These are phyloP conservation scores for Ictalurus punctatus DNA, from an alignment of 2,113 vertebrate genomes.

Conservation along the genomic window DNA sequence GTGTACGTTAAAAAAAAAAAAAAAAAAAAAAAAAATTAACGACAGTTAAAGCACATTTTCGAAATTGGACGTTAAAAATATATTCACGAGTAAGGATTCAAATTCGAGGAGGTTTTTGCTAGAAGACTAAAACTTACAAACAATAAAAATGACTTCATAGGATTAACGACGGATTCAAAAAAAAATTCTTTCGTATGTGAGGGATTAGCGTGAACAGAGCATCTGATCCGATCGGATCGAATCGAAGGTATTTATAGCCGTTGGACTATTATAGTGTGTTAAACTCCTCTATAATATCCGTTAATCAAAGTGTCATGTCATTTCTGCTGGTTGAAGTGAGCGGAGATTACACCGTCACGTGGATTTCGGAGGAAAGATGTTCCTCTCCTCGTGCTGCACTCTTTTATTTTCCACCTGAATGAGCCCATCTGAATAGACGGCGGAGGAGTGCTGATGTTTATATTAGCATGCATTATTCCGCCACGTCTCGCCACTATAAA, in stretches of 20 bases:
- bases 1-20: not conserved
- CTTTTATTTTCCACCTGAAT: constrained; percentile 76
- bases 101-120: not conserved
- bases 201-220: not conserved
- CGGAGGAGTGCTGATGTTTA: constrained; percentile 76
- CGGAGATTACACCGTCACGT: constrained; percentile 64
- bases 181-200: not conserved
- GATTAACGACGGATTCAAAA: not conserved
- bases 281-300: constrained; percentile 18
- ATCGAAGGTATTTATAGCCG: not conserved
- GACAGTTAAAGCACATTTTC: not conserved
- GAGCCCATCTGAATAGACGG: constrained; percentile 76
- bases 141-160: not conserved
- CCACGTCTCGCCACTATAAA: constrained; percentile 72
- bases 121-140: not conserved
- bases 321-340: constrained; percentile 10
- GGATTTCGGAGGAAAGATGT: constrained; percentile 67
- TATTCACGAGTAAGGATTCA: not conserved
- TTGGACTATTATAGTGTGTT: not conserved
- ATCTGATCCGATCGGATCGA: not conserved
- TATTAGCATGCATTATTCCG: constrained; percentile 80
- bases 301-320: constrained; percentile 42
- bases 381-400: constrained; percentile 63
- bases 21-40: too few species aligned
- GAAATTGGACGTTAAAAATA: not conserved